Conservation (phyloP, 2,113 vertebrate genomes). For the Bos indicus region DNA sequence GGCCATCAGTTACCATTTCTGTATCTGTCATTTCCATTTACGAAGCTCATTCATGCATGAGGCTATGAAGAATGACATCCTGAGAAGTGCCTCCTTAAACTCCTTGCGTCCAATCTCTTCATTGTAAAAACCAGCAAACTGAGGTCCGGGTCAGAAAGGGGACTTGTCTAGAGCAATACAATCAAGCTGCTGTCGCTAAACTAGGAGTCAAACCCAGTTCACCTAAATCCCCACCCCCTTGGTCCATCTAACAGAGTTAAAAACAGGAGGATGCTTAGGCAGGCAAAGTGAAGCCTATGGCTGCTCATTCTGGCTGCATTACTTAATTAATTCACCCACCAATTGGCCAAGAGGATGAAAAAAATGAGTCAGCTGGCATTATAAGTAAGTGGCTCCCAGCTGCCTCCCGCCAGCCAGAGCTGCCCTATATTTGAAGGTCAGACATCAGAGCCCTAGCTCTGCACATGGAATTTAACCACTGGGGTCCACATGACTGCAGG, state of each 20-base stretch:
- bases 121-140: not conserved
- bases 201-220: not conserved
- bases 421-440: constrained; percentile 66
- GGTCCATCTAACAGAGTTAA: not conserved
- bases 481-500: not conserved
- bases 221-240: not conserved
- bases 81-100: not conserved
- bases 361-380: constrained; percentile 28
- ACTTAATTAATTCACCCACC: constrained; percentile 42
- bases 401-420: constrained; percentile 31
- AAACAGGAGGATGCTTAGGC: not conserved
- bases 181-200: not conserved
- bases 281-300: not conserved
- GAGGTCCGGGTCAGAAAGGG: not conserved
- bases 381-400: constrained; percentile 27
- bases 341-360: not conserved
- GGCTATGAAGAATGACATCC: not conserved
- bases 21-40: not conserved
- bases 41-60: not conserved
- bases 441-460: constrained; percentile 27
- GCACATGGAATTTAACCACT: not conserved
- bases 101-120: not conserved
- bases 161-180: not conserved
- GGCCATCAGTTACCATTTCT: not conserved
- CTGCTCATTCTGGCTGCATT: constrained; percentile 16